A percentile compares a stretch with the other conserved stretches of the same genome.
Evolutionary conservation across 2,888 invertebrate genomes (phyloP).

Genomic region (Parnassius apollo): DNA sequence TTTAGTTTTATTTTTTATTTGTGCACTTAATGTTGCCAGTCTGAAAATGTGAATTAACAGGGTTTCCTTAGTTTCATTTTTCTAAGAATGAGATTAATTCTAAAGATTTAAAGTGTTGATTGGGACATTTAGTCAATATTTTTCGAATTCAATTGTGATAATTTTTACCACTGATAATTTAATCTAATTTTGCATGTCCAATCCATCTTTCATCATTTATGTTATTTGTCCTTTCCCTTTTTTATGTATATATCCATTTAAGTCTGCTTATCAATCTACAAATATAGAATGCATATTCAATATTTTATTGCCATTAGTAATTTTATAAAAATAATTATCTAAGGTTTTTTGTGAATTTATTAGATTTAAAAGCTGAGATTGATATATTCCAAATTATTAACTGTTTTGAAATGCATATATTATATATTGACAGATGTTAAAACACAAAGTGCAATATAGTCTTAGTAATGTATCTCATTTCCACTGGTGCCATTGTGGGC

Average conservation of each 20-base stretch:
- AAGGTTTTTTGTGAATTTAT: slow-evolving; percentile 25
- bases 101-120: slow-evolving; percentile 30
- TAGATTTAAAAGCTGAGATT: slow-evolving; percentile 20
- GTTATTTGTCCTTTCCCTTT: neutral
- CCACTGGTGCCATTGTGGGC: slow-evolving; percentile 62
- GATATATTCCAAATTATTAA: slow-evolving; percentile 26
- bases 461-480: slow-evolving; percentile 36
- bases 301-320: slow-evolving; percentile 1
- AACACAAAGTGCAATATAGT: slow-evolving; percentile 17
- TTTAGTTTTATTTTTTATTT: slow-evolving; percentile 30
- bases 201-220: slow-evolving; percentile 11
- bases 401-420: slow-evolving; percentile 24
- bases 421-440: slow-evolving; percentile 16
- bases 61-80: slow-evolving; percentile 27
- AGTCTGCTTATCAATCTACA: neutral
- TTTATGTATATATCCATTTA: too few species aligned
- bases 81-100: slow-evolving; percentile 20
- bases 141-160: slow-evolving; percentile 38
- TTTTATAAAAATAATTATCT: slow-evolving; percentile 1
- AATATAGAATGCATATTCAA: slow-evolving; percentile 10
- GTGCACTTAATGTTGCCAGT: slow-evolving; percentile 32
- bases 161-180: slow-evolving; percentile 31
- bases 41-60: slow-evolving; percentile 26
- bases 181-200: slow-evolving; percentile 41
- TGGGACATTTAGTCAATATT: slow-evolving; percentile 26